Base-by-base conservation (phyloP, 2,113 vertebrate species). In the Helogale parvula region DNA sequence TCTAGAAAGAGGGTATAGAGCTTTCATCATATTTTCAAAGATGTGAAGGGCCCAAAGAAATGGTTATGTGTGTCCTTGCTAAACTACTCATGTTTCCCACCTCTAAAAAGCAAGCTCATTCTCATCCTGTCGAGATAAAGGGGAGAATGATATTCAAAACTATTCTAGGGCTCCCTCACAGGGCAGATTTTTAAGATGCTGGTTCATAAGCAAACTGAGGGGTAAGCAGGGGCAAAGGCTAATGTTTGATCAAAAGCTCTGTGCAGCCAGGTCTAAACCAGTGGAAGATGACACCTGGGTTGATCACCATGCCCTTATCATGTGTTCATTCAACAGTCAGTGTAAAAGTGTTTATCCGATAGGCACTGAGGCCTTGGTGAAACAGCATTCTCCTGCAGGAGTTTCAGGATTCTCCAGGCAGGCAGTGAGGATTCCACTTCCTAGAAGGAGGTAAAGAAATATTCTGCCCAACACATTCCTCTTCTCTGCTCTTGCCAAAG, bases 401-500 rank as follows among this genome's bases (percentile, higher is more conserved):
- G 68, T 41, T 47, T 85, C 4, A 66, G 74, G 15, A 68, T 82
- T 86, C 52, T 76, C 35, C 23, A 87, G 47, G 29, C 50, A 86
- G 35, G 23, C 41, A 95, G 57, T 38, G n/a, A 88, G 52, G n/a
- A 79, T 74, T 5, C 57, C 27, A 82, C 16, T 92, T 89, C 57
- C 13, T 54, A 35, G 29, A 69, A 68, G 35, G 3, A 94, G 23
- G 72, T 54, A 45, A 94, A 92, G 31, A 47, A 95, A 86, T 11
- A 81, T 15, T 93, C 50, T 93, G 60, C 13, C 41, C 33, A 66
- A 79, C 17, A 83, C 41, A 86, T 7, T 52, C n/a, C 76, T 69
- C 45, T 88, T 88, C 41, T 45, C 76, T 86, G 25, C 82, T 74
- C 80, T 68, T 94, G 45, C 68, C 60, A 81, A 93, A 93, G 71